These are phyloP conservation scores for Garra rufa DNA, from an alignment of 2,113 vertebrate genomes.

Conservation along the genomic window DNA sequence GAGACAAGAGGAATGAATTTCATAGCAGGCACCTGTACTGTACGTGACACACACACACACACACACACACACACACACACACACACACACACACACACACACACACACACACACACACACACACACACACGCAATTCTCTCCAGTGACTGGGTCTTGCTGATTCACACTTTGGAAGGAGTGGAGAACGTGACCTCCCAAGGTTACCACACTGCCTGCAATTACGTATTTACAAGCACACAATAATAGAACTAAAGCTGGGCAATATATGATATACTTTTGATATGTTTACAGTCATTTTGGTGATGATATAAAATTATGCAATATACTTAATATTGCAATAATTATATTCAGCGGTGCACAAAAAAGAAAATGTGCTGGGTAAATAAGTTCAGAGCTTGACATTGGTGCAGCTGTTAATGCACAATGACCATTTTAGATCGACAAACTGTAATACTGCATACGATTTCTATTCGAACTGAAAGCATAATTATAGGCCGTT, in stretches of 20 bases:
- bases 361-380: too few relatives aligned
- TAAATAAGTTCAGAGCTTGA: too few relatives aligned
- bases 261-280: neutral
- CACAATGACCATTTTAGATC: too few relatives aligned
- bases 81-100: too few relatives aligned
- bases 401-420: too few relatives aligned
- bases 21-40: conserved; percentile 36
- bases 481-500: too few relatives aligned
- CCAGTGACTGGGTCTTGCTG: conserved; percentile 65
- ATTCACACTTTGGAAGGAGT: conserved; percentile 66
- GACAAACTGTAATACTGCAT: too few relatives aligned
- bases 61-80: conserved; percentile 24
- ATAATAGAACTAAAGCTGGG: neutral
- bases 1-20: conserved; percentile 38
- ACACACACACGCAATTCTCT: conserved; percentile 24
- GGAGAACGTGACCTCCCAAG: conserved; percentile 26
- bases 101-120: conserved; percentile 27
- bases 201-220: conserved; percentile 10
- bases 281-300: neutral
- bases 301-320: too few relatives aligned
- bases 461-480: too few relatives aligned
- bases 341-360: too few relatives aligned
- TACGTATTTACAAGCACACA: conserved; percentile 9
- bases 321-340: too few relatives aligned
- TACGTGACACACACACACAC: conserved; percentile 12